Evolutionary conservation across 1,140 invertebrate genomes (phyloP).

Genomic region (Eubasilissa regina): DNA sequence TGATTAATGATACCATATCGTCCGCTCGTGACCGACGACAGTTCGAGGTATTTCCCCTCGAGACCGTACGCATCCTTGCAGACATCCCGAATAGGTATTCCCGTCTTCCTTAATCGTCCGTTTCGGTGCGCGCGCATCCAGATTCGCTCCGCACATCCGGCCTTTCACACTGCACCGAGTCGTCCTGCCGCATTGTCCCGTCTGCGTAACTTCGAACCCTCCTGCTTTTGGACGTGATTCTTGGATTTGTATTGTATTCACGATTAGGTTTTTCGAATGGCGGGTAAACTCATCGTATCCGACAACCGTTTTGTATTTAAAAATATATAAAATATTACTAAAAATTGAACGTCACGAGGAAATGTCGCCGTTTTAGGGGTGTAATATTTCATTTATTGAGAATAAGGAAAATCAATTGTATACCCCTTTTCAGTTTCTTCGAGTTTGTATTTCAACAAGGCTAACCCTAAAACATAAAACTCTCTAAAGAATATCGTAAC

Average conservation of each 20-base stretch:
- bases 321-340: no score
- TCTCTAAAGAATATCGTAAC: no score
- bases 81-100: constrained; percentile 29
- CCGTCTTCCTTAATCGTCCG: constrained; percentile 1
- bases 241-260: not conserved
- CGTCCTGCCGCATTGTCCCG: not conserved
- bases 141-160: constrained; percentile 34
- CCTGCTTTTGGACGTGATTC: not conserved
- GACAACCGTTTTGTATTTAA: no score
- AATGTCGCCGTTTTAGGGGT: no score
- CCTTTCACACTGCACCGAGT: constrained; percentile 1
- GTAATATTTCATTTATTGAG: no score
- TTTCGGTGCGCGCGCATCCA: constrained; percentile 12
- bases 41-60: not conserved
- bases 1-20: not conserved
- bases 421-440: no score
- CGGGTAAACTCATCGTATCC: no score
- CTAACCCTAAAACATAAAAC: no score
- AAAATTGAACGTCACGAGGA: no score
- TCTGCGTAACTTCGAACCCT: not conserved
- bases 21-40: not conserved
- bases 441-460: no score
- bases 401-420: no score
- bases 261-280: not conserved
- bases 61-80: constrained; percentile 1